Conservation (phyloP, 2,113 vertebrate genomes). For the Sardina pilchardus region DNA sequence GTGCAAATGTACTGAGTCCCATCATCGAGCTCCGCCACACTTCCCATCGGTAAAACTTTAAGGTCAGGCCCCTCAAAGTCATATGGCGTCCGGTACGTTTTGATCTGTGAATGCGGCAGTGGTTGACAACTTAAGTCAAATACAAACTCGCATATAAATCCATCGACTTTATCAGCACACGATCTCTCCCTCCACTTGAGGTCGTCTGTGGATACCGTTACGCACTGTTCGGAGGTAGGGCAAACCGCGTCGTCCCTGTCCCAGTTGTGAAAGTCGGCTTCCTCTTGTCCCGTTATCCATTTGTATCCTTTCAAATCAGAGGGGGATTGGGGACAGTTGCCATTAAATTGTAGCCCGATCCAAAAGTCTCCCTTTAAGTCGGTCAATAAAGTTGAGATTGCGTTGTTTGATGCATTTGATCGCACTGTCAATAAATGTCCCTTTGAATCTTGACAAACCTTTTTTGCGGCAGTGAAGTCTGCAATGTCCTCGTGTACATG, state of each 20-base stretch:
- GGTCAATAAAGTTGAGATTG: slow-evolving; percentile 43
- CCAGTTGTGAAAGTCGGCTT: slow-evolving; percentile 45
- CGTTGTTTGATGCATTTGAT: slow-evolving; percentile 21
- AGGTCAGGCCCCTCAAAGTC: slow-evolving; percentile 34
- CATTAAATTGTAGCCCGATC: slow-evolving; percentile 61
- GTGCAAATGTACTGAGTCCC: slow-evolving; percentile 32
- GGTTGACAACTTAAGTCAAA: slow-evolving; percentile 6
- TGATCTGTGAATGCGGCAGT: neutral
- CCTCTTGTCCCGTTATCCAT: slow-evolving; percentile 43
- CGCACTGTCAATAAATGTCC: slow-evolving; percentile 63
- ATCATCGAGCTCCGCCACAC: neutral
- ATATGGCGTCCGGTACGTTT: slow-evolving; percentile 36
- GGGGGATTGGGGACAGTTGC: slow-evolving; percentile 5
- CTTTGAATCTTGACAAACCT: slow-evolving; percentile 1
- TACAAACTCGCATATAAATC: slow-evolving; percentile 48
- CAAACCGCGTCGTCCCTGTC: neutral
- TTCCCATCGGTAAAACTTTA: slow-evolving; percentile 13
- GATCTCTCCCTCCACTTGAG: slow-evolving; percentile 37
- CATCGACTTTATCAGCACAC: slow-evolving; percentile 20
- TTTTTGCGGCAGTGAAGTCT: slow-evolving; percentile 49
- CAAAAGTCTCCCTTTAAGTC: slow-evolving; percentile 55
- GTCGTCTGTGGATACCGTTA: slow-evolving; percentile 40
- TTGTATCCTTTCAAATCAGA: slow-evolving; percentile 43
- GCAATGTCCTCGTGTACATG: neutral
- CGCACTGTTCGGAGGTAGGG: slow-evolving; percentile 28